Base-by-base conservation (phyloP, 2,888 invertebrate genomes). In the Cantharis rufa region DNA sequence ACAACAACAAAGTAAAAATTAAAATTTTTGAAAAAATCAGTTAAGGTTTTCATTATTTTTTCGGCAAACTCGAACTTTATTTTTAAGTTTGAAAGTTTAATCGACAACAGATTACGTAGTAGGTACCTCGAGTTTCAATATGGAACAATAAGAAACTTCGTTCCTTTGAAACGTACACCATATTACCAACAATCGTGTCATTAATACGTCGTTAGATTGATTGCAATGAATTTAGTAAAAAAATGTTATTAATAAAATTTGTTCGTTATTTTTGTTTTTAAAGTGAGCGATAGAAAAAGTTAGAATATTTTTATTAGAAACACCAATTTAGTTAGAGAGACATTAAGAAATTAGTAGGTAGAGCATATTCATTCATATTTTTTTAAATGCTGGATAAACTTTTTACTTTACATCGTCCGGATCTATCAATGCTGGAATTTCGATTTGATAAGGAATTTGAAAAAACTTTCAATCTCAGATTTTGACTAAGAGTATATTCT, bases 311-410 rank as follows among this genome's bases (percentile, higher is more conserved):
- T 66, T 21, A 66, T 66, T 66, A 21, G 64, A 66, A 74, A 74
- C 77, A 71, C 73, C 62, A 63, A 77, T 61, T 71, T 74, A 77
- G 64, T 72, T 24, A 78, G 64, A 72, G 7, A 75, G 24, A 75
- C 66, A 72, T 70, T 70, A 70, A 78, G 62, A 15, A 48, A 24
- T 16, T 64, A 64, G 70, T 62, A 78, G n/a, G 62, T 15, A 74
- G 75, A 75, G 78, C 78, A 78, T 69, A 78, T 78, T 75, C 75
- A 72, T 78, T 32, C 75, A 75, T 78, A 70, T 70, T 21, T 70
- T 18, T 66, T 66, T n/a, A 66, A 21, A 66, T 9, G 24, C 10
- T 5, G 64, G 64, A 66, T 66, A 66, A 66, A n/a, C 24, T 66
- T 21, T 15, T 11, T 66, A n/a, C 48, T 48, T 32, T n/a, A 7